Conservation (phyloP, 2,113 vertebrate genomes). For the Anseranas semipalmata region DNA sequence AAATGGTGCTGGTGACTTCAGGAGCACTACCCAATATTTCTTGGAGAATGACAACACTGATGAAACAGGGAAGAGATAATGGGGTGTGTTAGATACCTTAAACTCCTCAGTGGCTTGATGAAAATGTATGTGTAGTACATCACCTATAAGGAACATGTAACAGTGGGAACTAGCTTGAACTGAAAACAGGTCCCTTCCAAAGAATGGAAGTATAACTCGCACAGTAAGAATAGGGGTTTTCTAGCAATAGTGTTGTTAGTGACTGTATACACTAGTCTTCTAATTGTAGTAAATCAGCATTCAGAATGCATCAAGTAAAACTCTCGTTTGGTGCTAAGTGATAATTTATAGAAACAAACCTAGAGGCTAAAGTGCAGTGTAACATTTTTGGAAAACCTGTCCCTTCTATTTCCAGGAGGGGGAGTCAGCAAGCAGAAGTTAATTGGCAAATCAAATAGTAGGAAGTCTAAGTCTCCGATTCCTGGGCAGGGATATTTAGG, state of each 20-base stretch:
- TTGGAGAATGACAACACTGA: not conserved
- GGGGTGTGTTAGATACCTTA: not conserved
- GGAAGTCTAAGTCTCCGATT: constrained; percentile 95
- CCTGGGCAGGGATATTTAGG: constrained; percentile 89
- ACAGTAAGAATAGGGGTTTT: not conserved
- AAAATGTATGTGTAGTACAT: not conserved
- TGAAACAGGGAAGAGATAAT: not conserved
- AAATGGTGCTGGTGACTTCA: not conserved
- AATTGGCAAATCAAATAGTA: constrained; percentile 86
- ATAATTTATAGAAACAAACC: not conserved
- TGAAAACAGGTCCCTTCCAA: not conserved
- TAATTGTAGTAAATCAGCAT: not conserved
- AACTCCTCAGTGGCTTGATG: not conserved
- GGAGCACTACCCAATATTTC: not conserved
- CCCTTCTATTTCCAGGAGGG: constrained; percentile 68
- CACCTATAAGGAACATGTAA: not conserved
- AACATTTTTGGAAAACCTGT: not conserved
- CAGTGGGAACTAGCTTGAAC: not conserved
- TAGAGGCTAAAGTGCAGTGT: not conserved
- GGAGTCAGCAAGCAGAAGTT: constrained; percentile 89
- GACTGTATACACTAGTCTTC: not conserved
- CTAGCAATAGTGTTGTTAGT: not conserved
- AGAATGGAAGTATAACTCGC: not conserved
- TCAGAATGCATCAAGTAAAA: not conserved
- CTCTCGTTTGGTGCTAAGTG: not conserved